These are phyloP conservation scores for Pristionchus entomophagus DNA, from an alignment of 2,888 invertebrate species.

Conservation along the genomic window DNA sequence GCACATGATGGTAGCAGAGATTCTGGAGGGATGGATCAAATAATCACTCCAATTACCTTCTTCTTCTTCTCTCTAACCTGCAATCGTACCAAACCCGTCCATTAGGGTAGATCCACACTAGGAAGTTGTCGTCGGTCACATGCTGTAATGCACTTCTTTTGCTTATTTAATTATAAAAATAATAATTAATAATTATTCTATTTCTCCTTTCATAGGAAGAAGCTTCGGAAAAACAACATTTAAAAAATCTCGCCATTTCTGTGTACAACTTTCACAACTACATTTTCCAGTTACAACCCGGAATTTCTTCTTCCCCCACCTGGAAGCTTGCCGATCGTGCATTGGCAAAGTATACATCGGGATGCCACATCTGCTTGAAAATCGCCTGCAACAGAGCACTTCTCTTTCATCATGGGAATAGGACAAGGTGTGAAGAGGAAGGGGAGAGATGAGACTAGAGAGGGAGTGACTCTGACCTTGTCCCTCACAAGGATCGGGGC, in stretches of 20 bases:
- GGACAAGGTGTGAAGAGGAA: background rate
- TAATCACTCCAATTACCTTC: background rate
- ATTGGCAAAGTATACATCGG: slow-evolving; percentile 74
- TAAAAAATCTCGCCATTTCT: too few species aligned
- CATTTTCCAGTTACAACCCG: background rate
- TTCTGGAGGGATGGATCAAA: background rate
- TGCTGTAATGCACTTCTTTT: slow-evolving; percentile 60
- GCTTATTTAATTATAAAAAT: too few species aligned
- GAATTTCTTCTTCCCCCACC: background rate
- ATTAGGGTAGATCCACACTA: slow-evolving; percentile 74
- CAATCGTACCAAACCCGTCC: slow-evolving; percentile 73
- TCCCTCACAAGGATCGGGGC: slow-evolving; percentile 73
- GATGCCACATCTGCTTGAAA: slow-evolving; percentile 73
- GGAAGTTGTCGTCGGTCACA: slow-evolving; percentile 74
- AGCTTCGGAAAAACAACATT: too few species aligned
- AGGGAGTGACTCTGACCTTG: slow-evolving; percentile 49
- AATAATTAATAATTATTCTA: background rate
- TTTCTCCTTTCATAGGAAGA: background rate
- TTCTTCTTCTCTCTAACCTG: slow-evolving; percentile 33
- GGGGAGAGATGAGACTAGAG: background rate
- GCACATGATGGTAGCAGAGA: slow-evolving; percentile 52
- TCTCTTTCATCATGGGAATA: too few species aligned
- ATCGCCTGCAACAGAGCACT: slow-evolving; percentile 50
- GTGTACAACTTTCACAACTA: background rate
- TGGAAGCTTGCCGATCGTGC: slow-evolving; percentile 69